Percentiles rank a stretch among this genome's conserved stretches.
Evolutionary conservation across 2,113 vertebrate genomes (phyloP).

Genomic region (Triplophysa dalaica): DNA sequence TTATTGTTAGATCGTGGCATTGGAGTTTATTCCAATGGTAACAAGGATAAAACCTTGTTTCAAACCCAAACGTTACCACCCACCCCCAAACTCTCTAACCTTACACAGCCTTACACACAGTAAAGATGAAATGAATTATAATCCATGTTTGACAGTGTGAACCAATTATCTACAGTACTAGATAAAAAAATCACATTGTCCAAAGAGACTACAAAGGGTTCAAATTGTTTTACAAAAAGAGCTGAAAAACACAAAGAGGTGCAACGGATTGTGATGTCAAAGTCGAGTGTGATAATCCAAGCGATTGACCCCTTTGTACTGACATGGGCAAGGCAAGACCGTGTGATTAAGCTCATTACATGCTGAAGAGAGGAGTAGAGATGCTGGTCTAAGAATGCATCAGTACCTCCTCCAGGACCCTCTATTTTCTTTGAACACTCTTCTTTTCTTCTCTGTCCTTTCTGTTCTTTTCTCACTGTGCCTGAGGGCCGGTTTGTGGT

Average conservation of each 20-base stretch:
- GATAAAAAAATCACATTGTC: background rate
- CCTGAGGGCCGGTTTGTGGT: background rate
- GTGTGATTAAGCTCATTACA: conserved; percentile 74
- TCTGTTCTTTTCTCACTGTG: background rate
- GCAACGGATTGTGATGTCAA: conserved; percentile 57
- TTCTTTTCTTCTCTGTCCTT: background rate
- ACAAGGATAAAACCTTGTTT: conserved; percentile 56
- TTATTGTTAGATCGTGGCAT: conserved; percentile 76
- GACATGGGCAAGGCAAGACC: conserved; percentile 61
- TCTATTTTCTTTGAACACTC: conserved; percentile 40
- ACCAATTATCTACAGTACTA: background rate
- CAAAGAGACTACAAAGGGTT: conserved; percentile 11
- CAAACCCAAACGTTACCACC: conserved; percentile 53
- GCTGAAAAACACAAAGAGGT: conserved; percentile 22
- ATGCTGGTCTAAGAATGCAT: conserved; percentile 62
- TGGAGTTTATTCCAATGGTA: conserved; percentile 54
- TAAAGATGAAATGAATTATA: conserved; percentile 12
- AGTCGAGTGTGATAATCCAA: conserved; percentile 69
- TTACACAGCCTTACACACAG: conserved; percentile 23
- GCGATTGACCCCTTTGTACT: conserved; percentile 72
- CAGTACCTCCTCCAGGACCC: conserved; percentile 49
- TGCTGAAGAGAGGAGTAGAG: conserved; percentile 56
- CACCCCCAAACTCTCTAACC: conserved; percentile 53
- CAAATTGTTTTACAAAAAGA: conserved; percentile 14
- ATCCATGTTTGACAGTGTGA: conserved; percentile 5